These are phyloP conservation scores for Epinephelus awoara DNA, from an alignment of 2,797 vertebrate species.

Conservation along the genomic window DNA sequence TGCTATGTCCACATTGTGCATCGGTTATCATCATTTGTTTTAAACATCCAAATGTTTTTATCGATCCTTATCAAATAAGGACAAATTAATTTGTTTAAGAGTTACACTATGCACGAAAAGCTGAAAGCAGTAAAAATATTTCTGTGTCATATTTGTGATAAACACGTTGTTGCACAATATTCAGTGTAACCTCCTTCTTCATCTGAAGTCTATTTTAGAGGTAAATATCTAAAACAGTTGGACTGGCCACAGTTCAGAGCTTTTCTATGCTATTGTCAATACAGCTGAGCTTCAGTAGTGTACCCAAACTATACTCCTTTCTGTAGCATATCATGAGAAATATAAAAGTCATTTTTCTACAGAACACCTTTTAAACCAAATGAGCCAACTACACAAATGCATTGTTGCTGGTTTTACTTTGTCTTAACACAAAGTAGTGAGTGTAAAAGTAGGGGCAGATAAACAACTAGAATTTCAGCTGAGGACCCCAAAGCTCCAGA, in stretches of 20 bases:
- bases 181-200: too few relatives aligned
- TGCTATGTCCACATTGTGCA: not conserved
- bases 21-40: not conserved
- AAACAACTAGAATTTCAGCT: slow-evolving; percentile 49
- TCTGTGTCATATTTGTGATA: not conserved
- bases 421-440: slow-evolving; percentile 63
- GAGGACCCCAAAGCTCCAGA: slow-evolving; percentile 1
- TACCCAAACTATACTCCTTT: not conserved
- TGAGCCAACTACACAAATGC: not conserved
- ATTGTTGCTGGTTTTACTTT: not conserved
- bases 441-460: slow-evolving; percentile 54
- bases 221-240: not conserved
- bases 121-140: not conserved
- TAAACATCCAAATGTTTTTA: not conserved
- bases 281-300: not conserved
- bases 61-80: not conserved
- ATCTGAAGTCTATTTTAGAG: not conserved
- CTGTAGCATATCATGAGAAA: too few relatives aligned
- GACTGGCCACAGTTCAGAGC: not conserved
- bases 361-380: too few relatives aligned
- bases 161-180: not conserved
- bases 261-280: not conserved
- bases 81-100: not conserved
- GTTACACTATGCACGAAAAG: not conserved
- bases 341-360: too few relatives aligned